Base-by-base conservation (phyloP, 2,888 invertebrate species). In the Boloria selene region DNA sequence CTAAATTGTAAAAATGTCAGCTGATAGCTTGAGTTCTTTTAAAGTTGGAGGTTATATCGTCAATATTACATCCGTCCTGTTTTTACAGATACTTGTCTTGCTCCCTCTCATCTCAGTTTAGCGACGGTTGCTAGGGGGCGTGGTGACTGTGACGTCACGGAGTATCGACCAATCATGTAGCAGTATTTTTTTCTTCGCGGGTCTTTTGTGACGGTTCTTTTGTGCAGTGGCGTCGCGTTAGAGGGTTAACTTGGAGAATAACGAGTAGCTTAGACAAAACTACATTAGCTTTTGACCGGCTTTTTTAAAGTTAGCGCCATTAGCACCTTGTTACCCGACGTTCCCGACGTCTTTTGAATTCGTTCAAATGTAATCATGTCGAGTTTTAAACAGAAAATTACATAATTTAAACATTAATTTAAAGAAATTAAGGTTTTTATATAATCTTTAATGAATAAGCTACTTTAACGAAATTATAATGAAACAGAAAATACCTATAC, bases 101-200 rank as follows among this genome's bases (percentile, higher is more conserved):
- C 78, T 85, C 82, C 68, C 79, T 83, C 85, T 90, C 87, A 89
- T 92, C 92, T 92, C 92, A 83, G 85, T 86, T 83, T 87, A 84
- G 90, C 84, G 86, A 90, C 88, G 82, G 92, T 92, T 88, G 90
- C 86, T 85, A 91, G 80, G 92, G 91, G 92, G 92, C 90, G 92
- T 84, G 79, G 85, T 82, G 67, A 68, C 64, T 2, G 61, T 92
- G 91, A 92, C 92, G 90, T 92, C 90, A 91, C 84, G 56, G 71
- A 72, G 74, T 73, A 76, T 77, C 81, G 78, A 76, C 91, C 90
- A 92, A 91, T 90, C 81, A 75, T 69, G 71, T 74, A 62, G 76
- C 70, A 70, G 72, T 77, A 81, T 81, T 83, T 88, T 87, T 88
- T 88, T 85, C 83, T 80, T 68, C 53, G 61, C 64, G 69, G 69